Conservation (phyloP, 2,113 vertebrate genomes). For the Pomatorhinus ruficollis region DNA sequence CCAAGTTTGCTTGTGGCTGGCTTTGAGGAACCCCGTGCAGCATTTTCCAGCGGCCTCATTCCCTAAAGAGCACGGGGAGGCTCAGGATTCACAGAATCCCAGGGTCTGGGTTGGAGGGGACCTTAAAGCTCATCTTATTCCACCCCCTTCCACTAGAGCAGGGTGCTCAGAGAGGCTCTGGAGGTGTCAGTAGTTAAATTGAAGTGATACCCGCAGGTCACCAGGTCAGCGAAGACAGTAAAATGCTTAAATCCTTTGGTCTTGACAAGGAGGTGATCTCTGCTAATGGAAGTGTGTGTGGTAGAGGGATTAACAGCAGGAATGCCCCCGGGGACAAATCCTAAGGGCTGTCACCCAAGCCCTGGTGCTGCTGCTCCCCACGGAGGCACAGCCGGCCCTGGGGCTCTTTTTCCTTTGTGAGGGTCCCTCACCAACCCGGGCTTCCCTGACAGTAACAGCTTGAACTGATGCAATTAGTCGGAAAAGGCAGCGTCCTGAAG, state of each 20-base stretch:
- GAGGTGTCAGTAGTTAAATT: neutral
- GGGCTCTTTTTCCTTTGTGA: neutral
- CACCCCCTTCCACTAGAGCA: neutral
- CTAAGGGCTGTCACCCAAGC: neutral
- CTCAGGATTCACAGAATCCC: neutral
- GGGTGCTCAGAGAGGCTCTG: neutral
- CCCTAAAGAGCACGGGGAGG: rapidly evolving
- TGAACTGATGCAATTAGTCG: rapidly evolving
- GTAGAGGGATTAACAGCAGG: neutral
- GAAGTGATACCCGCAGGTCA: neutral
- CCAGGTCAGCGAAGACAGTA: neutral
- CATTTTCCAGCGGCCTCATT: neutral
- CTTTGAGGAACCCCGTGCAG: rapidly evolving
- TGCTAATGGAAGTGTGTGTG: neutral
- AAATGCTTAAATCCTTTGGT: neutral
- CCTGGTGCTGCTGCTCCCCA: neutral
- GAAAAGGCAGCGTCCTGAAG: neutral
- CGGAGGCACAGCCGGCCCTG: neutral
- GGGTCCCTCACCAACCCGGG: neutral
- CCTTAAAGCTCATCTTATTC: neutral
- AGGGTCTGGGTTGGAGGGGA: neutral
- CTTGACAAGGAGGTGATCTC: neutral
- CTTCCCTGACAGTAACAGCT: neutral
- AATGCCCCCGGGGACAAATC: neutral
- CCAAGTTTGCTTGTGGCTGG: neutral